These are phyloP conservation scores for Trachurus trachurus DNA, from an alignment of 2,797 vertebrate species.

Conservation along the genomic window DNA sequence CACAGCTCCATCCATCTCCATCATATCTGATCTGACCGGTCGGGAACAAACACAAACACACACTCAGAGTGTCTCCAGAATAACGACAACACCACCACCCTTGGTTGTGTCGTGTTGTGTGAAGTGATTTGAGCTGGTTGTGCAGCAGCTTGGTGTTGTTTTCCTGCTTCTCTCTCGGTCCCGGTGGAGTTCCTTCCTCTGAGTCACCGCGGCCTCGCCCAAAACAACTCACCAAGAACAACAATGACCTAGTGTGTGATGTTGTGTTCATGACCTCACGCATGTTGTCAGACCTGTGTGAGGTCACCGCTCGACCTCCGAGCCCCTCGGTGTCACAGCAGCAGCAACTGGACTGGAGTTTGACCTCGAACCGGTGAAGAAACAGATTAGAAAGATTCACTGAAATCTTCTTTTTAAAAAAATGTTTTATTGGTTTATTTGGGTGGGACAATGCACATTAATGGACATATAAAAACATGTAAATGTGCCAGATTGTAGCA, in stretches of 20 bases:
- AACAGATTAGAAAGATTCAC: not conserved
- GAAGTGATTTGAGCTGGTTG: slow-evolving; percentile 30
- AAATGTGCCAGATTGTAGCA: too few species aligned
- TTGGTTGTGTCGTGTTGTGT: too few species aligned
- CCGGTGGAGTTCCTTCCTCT: slow-evolving; percentile 62
- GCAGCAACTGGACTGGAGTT: slow-evolving; percentile 9
- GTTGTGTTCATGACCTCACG: slow-evolving; percentile 70
- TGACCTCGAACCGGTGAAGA: not conserved
- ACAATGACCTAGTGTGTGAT: slow-evolving; percentile 70
- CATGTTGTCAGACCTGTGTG: slow-evolving; percentile 66
- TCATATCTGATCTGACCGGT: too few species aligned
- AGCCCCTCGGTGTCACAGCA: slow-evolving; percentile 40
- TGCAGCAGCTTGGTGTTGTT: slow-evolving; percentile 37
- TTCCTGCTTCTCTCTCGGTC: slow-evolving; percentile 57
- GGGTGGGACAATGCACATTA: too few species aligned
- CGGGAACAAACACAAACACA: slow-evolving; percentile 12
- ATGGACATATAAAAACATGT: too few species aligned
- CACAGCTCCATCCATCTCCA: too few species aligned
- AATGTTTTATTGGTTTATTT: too few species aligned
- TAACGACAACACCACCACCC: too few species aligned
- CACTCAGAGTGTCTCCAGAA: slow-evolving; percentile 19
- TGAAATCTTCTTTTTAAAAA: too few species aligned
- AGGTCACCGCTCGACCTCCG: slow-evolving; percentile 63
- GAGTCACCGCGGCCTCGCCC: slow-evolving; percentile 76
- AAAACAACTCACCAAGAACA: slow-evolving; percentile 65